These are phyloP conservation scores for Passer domesticus DNA, from an alignment of 2,113 vertebrate species.

Conservation along the genomic window DNA sequence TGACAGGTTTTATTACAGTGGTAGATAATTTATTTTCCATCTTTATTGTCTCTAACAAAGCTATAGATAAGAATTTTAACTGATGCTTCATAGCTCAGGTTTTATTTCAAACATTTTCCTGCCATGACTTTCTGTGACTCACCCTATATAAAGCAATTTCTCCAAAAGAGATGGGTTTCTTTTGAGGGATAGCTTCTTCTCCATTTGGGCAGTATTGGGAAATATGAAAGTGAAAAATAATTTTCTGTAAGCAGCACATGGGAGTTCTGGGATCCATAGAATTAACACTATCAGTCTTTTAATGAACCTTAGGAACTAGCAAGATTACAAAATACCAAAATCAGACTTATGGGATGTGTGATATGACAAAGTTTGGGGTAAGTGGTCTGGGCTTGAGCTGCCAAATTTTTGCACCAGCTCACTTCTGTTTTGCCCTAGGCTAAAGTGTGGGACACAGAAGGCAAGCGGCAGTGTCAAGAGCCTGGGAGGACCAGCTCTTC, in stretches of 20 bases:
- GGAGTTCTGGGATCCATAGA: background rate
- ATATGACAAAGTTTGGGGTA: background rate
- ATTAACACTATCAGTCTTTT: background rate
- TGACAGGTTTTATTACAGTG: background rate
- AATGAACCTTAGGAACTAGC: background rate
- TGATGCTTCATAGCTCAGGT: background rate
- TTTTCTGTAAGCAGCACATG: background rate
- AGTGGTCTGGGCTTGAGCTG: background rate
- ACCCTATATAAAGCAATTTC: background rate
- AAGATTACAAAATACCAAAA: background rate
- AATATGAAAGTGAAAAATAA: background rate
- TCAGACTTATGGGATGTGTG: background rate
- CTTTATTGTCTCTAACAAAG: background rate
- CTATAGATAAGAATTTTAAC: background rate
- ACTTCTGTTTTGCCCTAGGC: background rate
- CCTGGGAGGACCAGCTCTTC: background rate
- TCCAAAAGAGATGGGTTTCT: background rate
- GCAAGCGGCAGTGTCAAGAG: background rate
- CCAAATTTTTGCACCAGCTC: background rate
- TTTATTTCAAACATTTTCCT: slow-evolving; percentile 3
- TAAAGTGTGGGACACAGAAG: background rate
- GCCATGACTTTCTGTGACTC: background rate
- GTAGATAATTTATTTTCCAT: background rate
- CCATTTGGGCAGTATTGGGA: background rate
- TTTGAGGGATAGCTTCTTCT: background rate